phyloP scores from a whole-genome alignment of 35 echinoderm and acorn worm species.

The Amphiura filiformis region DNA sequence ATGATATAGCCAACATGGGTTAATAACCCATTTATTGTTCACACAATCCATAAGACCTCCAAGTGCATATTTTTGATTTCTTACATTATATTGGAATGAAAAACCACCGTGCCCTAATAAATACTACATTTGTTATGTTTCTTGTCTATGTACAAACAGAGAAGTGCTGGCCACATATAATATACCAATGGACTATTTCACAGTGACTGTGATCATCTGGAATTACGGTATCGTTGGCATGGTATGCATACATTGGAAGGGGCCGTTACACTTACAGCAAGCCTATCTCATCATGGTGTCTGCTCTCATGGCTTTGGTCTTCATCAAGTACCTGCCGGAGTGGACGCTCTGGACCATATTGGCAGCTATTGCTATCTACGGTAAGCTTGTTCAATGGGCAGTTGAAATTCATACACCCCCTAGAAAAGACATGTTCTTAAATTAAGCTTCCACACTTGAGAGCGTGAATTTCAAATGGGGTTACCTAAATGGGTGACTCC shows the following conservation, averaged over 20 bases:
- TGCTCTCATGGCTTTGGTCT: conserved; percentile 87
- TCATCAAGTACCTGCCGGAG: conserved; percentile 98
- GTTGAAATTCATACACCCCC: too few species aligned
- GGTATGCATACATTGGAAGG: conserved; percentile 93
- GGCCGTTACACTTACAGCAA: conserved; percentile 70
- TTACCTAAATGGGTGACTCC: too few species aligned
- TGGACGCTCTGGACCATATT: conserved; percentile 99
- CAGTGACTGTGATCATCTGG: conserved; percentile 81
- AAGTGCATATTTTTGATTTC: too few species aligned
- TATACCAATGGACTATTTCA: conserved; percentile 94
- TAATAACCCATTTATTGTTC: too few species aligned
- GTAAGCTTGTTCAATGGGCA: conserved; percentile 48
- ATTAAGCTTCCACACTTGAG: too few species aligned
- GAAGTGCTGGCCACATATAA: conserved; percentile 91
- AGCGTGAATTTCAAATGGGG: too few species aligned
- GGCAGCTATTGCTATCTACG: conserved; percentile 91
- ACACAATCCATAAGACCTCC: too few species aligned
- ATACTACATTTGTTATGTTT: too few species aligned
- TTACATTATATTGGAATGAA: conserved; percentile 1
- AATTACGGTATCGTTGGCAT: conserved; percentile 63
- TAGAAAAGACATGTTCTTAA: too few species aligned
- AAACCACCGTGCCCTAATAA: not conserved
- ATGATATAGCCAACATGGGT: too few species aligned
- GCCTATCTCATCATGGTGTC: conserved; percentile 95
- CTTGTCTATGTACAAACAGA: conserved; percentile 32